phyloP scores from a whole-genome alignment of 2,113 vertebrate species.

The Tachuris rubrigastra region DNA sequence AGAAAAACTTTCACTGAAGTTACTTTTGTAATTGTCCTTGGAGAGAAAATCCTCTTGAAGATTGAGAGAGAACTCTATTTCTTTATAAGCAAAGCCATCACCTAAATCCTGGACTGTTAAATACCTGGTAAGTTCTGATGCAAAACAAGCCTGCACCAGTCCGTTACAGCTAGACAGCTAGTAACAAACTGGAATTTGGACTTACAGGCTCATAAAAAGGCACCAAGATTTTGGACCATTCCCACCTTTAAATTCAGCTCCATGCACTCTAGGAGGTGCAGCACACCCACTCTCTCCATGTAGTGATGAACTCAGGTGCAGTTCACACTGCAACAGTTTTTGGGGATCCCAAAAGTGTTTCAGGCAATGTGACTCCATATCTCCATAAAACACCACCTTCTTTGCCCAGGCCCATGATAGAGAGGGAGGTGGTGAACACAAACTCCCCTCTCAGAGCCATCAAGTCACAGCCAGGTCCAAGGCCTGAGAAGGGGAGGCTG shows the following conservation, averaged over 20 bases:
- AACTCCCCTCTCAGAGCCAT: not conserved
- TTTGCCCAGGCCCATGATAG: too few relatives aligned
- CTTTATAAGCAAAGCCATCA: not conserved
- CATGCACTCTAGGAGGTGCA: fast-evolving
- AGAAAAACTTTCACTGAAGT: not conserved
- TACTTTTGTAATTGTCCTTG: not conserved
- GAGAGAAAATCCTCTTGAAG: not conserved
- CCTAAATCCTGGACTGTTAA: not conserved
- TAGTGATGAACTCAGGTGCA: not conserved
- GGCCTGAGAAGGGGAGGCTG: not conserved
- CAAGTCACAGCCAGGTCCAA: not conserved
- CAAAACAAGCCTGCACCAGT: not conserved
- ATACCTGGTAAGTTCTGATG: not conserved
- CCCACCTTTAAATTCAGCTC: not conserved
- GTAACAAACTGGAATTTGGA: not conserved
- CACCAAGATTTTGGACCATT: not conserved
- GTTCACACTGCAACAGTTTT: not conserved
- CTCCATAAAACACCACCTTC: not conserved
- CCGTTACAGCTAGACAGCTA: not conserved
- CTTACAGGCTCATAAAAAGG: not conserved
- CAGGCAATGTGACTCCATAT: not conserved
- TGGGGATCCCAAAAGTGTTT: not conserved
- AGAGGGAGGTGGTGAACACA: not conserved
- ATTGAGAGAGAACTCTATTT: not conserved
- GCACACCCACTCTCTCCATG: too few relatives aligned